Conservation (phyloP, 2,888 invertebrate species). For the Caenorhabditis uteleia region DNA sequence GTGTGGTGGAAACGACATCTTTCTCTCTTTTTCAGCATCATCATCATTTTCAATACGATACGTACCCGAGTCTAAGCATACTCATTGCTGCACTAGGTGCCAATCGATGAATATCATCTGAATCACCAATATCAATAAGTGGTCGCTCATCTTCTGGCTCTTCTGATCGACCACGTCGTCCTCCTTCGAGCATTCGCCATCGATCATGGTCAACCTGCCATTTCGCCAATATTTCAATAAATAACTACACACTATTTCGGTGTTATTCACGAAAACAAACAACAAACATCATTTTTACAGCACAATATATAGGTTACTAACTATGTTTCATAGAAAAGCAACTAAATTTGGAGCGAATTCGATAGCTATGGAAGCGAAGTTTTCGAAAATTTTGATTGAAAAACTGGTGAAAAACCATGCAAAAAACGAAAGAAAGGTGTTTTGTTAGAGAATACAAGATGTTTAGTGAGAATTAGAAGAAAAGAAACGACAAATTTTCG, state of each 20-base stretch:
- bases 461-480: no score
- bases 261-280: not conserved
- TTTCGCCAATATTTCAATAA: conserved; percentile 1
- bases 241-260: not conserved
- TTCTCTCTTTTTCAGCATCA: no score
- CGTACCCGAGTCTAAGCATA: conserved; percentile 41
- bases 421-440: no score
- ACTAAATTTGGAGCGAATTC: not conserved
- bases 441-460: no score
- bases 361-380: not conserved
- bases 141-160: conserved; percentile 30
- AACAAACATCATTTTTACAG: not conserved
- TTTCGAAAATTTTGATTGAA: not conserved
- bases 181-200: conserved; percentile 39
- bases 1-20: no score
- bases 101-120: not conserved
- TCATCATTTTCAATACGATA: no score
- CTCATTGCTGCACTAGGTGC: conserved; percentile 21
- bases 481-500: no score
- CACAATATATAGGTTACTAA: not conserved
- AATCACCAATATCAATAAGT: conserved; percentile 34
- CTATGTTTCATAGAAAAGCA: not conserved
- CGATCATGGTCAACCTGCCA: conserved; percentile 56
- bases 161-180: conserved; percentile 3
- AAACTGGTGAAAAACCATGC: no score